Evolutionary conservation across 2,113 vertebrate species (phyloP).

Genomic region (Microcebus murinus): DNA sequence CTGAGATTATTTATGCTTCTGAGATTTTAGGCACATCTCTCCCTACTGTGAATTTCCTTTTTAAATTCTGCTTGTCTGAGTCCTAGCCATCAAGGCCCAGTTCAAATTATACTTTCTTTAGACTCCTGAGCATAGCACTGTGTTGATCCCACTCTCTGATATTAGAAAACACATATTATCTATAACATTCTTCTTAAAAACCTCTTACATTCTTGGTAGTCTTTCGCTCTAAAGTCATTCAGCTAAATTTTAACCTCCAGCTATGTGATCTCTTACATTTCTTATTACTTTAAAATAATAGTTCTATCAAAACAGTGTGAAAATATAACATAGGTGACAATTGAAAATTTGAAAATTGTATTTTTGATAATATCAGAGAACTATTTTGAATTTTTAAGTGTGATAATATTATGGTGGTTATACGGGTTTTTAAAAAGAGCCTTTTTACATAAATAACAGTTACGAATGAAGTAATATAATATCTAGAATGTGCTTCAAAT

Average conservation of each 20-base stretch:
- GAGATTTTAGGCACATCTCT: background rate
- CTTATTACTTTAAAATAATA: background rate
- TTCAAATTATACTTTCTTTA: background rate
- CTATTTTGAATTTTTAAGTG: background rate
- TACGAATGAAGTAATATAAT: background rate
- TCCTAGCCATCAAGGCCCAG: background rate
- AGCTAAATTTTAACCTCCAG: background rate
- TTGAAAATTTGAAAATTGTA: background rate
- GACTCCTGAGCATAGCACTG: background rate
- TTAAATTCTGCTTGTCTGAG: background rate
- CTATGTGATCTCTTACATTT: background rate
- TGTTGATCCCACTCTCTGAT: background rate
- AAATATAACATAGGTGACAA: background rate
- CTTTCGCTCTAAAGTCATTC: background rate
- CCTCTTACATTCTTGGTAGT: background rate
- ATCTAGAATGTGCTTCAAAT: constrained; percentile 14
- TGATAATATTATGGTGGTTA: background rate
- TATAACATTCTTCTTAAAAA: background rate
- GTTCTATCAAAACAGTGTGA: background rate
- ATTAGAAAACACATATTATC: background rate
- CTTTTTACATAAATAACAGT: background rate
- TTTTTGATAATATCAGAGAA: background rate
- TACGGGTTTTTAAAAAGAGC: background rate
- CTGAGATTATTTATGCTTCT: background rate
- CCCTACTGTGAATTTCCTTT: background rate